Evolutionary conservation across 2,888 invertebrate genomes (phyloP).

Genomic region (Nysson spinosus): DNA sequence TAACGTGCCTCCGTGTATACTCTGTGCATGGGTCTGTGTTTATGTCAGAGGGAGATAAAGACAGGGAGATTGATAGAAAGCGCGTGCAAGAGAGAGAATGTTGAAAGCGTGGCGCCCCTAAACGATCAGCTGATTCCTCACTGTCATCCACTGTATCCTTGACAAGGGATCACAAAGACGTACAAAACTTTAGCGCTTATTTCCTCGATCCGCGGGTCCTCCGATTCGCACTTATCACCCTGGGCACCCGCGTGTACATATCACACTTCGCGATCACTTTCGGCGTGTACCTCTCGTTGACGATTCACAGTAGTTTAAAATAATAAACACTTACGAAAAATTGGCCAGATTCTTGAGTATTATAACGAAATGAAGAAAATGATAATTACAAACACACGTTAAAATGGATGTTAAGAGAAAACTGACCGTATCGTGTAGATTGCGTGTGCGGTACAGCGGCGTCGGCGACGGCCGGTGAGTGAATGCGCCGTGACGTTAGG

Average conservation of each 20-base stretch:
- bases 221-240: neutral
- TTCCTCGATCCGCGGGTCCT: neutral
- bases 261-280: neutral
- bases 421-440: constrained; percentile 71
- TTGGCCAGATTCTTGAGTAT: neutral
- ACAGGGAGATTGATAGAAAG: constrained; percentile 11
- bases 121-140: constrained; percentile 63
- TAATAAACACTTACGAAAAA: neutral
- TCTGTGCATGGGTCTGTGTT: neutral
- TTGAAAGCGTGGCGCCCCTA: constrained; percentile 48
- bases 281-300: no score
- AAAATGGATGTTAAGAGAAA: constrained; percentile 50
- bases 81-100: constrained; percentile 14
- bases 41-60: neutral
- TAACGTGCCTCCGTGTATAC: neutral
- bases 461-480: constrained; percentile 76
- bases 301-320: no score
- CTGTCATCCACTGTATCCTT: constrained; percentile 51
- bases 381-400: constrained; percentile 12
- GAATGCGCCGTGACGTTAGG: constrained; percentile 74
- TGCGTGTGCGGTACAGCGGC: constrained; percentile 70
- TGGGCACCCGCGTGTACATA: neutral
- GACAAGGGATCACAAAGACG: constrained; percentile 28
- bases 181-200: constrained; percentile 1
- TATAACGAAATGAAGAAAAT: constrained; percentile 22